A percentile compares a stretch with the other conserved stretches of the same genome.
These are phyloP conservation scores for Colossoma macropomum DNA, from an alignment of 2,113 vertebrate species.

Conservation along the genomic window DNA sequence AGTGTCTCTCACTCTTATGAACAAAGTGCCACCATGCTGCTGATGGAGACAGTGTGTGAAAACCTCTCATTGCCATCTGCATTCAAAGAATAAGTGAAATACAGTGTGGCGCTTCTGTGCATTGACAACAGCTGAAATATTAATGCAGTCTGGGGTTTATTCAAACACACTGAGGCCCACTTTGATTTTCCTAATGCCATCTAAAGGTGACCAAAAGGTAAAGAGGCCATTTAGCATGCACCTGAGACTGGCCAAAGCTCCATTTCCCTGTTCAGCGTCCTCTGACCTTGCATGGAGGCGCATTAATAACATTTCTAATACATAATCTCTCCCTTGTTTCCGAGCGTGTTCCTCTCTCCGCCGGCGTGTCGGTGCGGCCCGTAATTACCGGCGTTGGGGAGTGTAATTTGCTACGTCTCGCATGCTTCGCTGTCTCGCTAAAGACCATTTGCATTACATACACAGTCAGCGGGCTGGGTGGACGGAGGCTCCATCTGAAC, in stretches of 20 bases:
- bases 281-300: conserved; percentile 73
- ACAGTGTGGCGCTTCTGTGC: too few relatives aligned
- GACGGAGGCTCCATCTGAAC: conserved; percentile 54
- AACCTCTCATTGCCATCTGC: background rate
- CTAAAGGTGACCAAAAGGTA: conserved; percentile 19
- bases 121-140: background rate
- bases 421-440: conserved; percentile 70
- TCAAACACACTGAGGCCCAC: background rate
- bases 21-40: background rate
- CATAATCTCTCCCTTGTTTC: conserved; percentile 76
- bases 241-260: conserved; percentile 63
- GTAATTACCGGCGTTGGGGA: conserved; percentile 76
- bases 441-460: conserved; percentile 76
- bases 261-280: conserved; percentile 74
- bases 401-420: conserved; percentile 73
- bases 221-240: conserved; percentile 60
- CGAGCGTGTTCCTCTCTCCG: conserved; percentile 62
- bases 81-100: background rate
- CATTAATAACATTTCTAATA: conserved; percentile 82
- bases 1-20: too few relatives aligned
- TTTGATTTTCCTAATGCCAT: background rate
- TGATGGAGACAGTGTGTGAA: background rate
- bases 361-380: conserved; percentile 60
- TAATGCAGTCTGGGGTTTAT: background rate
- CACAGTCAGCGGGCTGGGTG: conserved; percentile 28